Evolutionary conservation across 2,797 vertebrate genomes (phyloP), one percentile per base, ranked within the genome.

Genomic region (Protosalanx chinensis): DNA sequence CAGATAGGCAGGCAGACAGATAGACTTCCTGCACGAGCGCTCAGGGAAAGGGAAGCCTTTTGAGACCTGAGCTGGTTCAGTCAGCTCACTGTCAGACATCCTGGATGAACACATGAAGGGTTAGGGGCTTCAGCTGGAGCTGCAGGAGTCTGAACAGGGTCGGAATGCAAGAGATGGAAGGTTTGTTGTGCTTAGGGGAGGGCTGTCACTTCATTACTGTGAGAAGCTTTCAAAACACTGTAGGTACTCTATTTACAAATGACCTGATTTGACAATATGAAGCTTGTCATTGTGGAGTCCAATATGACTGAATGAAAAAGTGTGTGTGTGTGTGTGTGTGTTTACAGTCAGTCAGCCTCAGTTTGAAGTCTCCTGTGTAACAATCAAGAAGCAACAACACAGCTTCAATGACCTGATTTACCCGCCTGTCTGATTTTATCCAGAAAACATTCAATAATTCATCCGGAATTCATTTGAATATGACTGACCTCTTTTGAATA

Each of bases 131-230:
- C 32, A 33, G 82, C 76, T 33, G 33, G 84, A 72, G 83, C 84
- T 75, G 79, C 82, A 81, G 78, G 60, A 10, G 73, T 73, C 71
- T 86, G 86, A 87, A 88, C 86, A 87, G 83, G 81, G 87, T 88
- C 84, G 85, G 88, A 87, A 87, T 85, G 79, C 84, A 81, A 88
- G 86, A 87, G 84, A 88, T 89, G 88, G 86, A 87, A 86, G 84
- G 87, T 84, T 86, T 41, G 37, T 41, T 41, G 37, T 41, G 85
- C 85, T 87, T 84, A 85, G 86, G 87, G 84, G 87, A 3, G 4
- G 16, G 67, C 82, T 87, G 82, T 67, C 51, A 56, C 51, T 56
- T 16, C 4, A n/a, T 56, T 8, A 56, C 51, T 18, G 51, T 8
- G 5, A n/a, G 18, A 5, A 1, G 18, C 51, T 56, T 56, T 56